A percentile compares a stretch with the other conserved stretches of the same genome.
These are phyloP conservation scores for Drosophila borborema DNA, from an alignment of 2,888 invertebrate genomes.

Conservation along the genomic window DNA sequence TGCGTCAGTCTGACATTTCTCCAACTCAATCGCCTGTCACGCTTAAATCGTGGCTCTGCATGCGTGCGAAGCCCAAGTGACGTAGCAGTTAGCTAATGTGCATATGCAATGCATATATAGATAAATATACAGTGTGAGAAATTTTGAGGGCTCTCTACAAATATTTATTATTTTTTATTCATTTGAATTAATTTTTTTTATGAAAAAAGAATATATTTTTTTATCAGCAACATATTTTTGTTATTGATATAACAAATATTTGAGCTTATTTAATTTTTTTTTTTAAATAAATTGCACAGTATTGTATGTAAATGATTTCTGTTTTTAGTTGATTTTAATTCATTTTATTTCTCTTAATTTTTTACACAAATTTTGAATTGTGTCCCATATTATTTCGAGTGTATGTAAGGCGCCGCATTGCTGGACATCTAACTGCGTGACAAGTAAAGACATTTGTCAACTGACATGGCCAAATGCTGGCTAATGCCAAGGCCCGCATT, in stretches of 20 bases:
- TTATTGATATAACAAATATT: not conserved
- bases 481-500: slow-evolving; percentile 30
- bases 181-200: not conserved
- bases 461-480: slow-evolving; percentile 41
- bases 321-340: no score
- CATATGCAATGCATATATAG: not conserved
- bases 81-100: slow-evolving; percentile 54
- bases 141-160: not conserved
- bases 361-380: not conserved
- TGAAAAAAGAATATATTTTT: no score
- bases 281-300: no score
- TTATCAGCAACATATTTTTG: not conserved
- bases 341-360: no score
- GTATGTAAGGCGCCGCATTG: slow-evolving; percentile 32
- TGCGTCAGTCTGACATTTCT: slow-evolving; percentile 27
- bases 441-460: slow-evolving; percentile 56
- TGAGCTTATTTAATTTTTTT: not conserved
- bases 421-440: slow-evolving; percentile 49
- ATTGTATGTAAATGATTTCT: not conserved
- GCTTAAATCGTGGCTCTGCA: slow-evolving; percentile 45
- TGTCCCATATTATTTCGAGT: slow-evolving; percentile 1
- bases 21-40: slow-evolving; percentile 58
- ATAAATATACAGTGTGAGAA: slow-evolving; percentile 1
- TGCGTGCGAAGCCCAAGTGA: slow-evolving; percentile 57
- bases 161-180: not conserved